Percentiles rank a stretch among this genome's conserved stretches.
Conservation (phyloP, 2,797 vertebrate genomes). For the Syngnathus rostellatus region DNA sequence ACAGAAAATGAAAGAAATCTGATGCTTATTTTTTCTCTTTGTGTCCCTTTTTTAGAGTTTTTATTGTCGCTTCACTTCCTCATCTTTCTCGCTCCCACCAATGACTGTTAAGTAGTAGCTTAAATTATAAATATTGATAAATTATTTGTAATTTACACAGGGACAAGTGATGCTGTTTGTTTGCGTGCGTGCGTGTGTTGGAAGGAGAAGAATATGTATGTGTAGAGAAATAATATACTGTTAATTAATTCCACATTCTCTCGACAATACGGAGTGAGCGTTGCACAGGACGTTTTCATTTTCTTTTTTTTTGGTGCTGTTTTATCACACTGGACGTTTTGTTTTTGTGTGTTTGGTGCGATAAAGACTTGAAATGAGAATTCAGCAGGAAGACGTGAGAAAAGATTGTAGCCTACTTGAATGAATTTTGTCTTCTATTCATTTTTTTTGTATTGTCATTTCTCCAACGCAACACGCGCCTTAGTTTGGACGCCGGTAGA, state of each 20-base stretch:
- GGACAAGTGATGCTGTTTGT: constrained; percentile 42
- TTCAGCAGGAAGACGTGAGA: constrained; percentile 22
- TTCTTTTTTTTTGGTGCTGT: constrained; percentile 62
- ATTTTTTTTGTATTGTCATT: constrained; percentile 5
- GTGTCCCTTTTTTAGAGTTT: constrained; percentile 44
- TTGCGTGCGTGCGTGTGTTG: constrained; percentile 11
- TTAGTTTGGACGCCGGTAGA: constrained; percentile 61
- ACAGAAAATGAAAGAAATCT: constrained; percentile 34
- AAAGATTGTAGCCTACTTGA: constrained; percentile 73
- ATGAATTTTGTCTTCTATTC: constrained; percentile 34
- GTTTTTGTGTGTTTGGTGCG: constrained; percentile 17
- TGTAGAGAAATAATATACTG: constrained; percentile 57
- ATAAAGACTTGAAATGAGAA: constrained; percentile 53
- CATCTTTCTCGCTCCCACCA: constrained; percentile 58
- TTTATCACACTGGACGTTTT: constrained; percentile 75
- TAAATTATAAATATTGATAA: constrained; percentile 67
- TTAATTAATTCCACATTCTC: constrained; percentile 57
- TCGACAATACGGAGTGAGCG: constrained; percentile 40
- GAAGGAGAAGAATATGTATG: constrained; percentile 36
- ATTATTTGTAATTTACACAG: constrained; percentile 75
- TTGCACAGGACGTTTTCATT: constrained; percentile 45
- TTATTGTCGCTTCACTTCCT: constrained; percentile 47
- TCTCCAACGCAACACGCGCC: constrained; percentile 52
- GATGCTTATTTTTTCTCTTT: constrained; percentile 46
- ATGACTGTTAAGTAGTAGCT: constrained; percentile 72